phyloP scores from a whole-genome alignment of 2,797 vertebrate genomes.

The Poeciliopsis infans region DNA sequence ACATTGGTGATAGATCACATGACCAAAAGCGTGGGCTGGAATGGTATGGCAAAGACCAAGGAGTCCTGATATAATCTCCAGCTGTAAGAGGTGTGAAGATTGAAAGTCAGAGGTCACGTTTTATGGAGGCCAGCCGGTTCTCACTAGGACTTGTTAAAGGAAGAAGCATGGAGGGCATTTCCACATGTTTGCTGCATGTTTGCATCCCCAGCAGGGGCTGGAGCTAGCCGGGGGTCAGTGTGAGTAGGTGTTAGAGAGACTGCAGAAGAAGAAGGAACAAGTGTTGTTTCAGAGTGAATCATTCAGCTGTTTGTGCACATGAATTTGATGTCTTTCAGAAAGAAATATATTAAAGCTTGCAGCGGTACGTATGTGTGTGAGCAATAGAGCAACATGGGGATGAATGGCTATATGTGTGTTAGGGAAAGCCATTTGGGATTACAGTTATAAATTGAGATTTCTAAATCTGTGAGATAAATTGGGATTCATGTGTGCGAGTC shows the following conservation, averaged over 20 bases:
- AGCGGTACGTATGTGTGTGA: neutral
- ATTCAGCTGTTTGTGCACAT: slow-evolving; percentile 10
- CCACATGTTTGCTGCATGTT: slow-evolving; percentile 13
- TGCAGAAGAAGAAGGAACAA: neutral
- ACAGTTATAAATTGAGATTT: slow-evolving; percentile 56
- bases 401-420: slow-evolving; percentile 11
- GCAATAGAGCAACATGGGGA: neutral
- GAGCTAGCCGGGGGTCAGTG: slow-evolving; percentile 8
- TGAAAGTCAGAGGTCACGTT: slow-evolving; percentile 49
- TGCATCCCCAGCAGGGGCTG: neutral
- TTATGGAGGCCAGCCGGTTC: slow-evolving; percentile 30
- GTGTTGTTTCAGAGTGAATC: slow-evolving; percentile 19
- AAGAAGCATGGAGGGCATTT: slow-evolving; percentile 7
- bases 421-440: slow-evolving; percentile 44
- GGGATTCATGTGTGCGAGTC: slow-evolving; percentile 50
- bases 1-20: slow-evolving; percentile 34
- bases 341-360: neutral
- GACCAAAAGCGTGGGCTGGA: slow-evolving; percentile 27
- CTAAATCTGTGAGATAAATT: slow-evolving; percentile 54
- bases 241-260: slow-evolving; percentile 21
- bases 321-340: slow-evolving; percentile 6
- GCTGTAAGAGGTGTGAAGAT: slow-evolving; percentile 42
- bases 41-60: slow-evolving; percentile 19
- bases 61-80: slow-evolving; percentile 26
- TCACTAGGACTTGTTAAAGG: slow-evolving; percentile 24